Evolutionary conservation across 2,113 vertebrate genomes (phyloP), one percentile per base, ranked within the genome.

Genomic region (Morone saxatilis): DNA sequence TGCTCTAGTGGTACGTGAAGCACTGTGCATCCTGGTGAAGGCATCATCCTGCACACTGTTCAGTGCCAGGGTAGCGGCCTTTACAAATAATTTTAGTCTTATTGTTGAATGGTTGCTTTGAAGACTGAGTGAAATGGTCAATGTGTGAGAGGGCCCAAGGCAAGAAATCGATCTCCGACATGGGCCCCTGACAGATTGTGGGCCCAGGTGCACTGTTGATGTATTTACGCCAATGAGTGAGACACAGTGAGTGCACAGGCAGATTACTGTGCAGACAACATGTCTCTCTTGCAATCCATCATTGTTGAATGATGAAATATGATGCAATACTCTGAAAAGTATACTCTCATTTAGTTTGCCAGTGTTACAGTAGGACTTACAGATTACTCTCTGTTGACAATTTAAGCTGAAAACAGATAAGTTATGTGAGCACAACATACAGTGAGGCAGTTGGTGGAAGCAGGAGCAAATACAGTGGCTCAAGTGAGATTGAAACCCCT

Each of bases 261-360:
- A 61, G 36, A 60, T 43, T 48, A 78, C 63, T 57, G 53, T 83
- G 79, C 16, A 80, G 20, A 78, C 76, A 78, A 25, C 66, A 11
- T 0, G 5, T 14, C 14, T 78, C 7, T 62, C 14, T 50, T 1
- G 4, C 69, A 73, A n/a, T 60, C 50, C 56, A 50, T 76, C 71
- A 53, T 20, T 68, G 57, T 62, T 20, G 43, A 78, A 69, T 89
- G 56, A 86, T 43, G 75, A 68, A 86, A 86, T 51, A 56, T 56
- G 63, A 69, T 5, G 68, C 60, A 84, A 78, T 31, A 16, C 22
- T 68, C 31, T 9, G 25, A 71, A 56, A 84, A 19, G 20, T 73
- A 17, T 66, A 16, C 50, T 63, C 5, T 31, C 69, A 40, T 80
- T 57, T 69, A 38, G 16, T 45, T 77, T 73, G 10, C 7, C 12